Evolutionary conservation across 2,113 vertebrate genomes (phyloP), one percentile per base, ranked within the genome.

Genomic region (Aythya baeri): DNA sequence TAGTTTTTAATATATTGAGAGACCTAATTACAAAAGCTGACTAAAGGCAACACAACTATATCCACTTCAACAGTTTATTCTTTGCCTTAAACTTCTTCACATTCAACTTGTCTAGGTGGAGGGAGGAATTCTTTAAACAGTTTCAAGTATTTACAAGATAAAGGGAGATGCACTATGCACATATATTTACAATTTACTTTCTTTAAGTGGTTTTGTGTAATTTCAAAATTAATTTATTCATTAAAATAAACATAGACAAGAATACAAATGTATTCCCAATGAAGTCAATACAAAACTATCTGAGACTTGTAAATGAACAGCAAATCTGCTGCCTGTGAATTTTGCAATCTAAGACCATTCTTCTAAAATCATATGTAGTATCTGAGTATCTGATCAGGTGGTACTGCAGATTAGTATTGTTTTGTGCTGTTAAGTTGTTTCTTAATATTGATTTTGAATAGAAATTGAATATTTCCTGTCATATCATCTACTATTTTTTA

Each of bases 11-110:
- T 66, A 36, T 83, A 62, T 75, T 1, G 1, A 80, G 81, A 91
- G 74, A 91, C 70, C 23, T 88, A 79, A 65, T 88, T 93, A 75
- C 18, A 58, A 55, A 94, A 95, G 32, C 54, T 85, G n/a, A 83
- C 66, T 84, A 76, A 91, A 94, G 36, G 38, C 11, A 18, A 57
- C 58, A 84, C 31, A 58, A 76, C 91, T 84, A 57, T 75, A 83
- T 29, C 14, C 11, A 44, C 55, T 83, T 81, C 29, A 18, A 54
- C 7, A 57, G 32, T 54, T 83, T 25, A 17, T 83, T 93, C 20
- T 12, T 80, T 41, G 31, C 58, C 31, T 38, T 68, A 62, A 44
- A 5, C 8, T 80, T 32, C 22, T 62, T 73, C 43, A 67, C 6
- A 72, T 41, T 71, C 65, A 88, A 38, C 43, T 71, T 43, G 52